Conservation (phyloP, 2,113 vertebrate species). For the Stegostoma tigrinum region DNA sequence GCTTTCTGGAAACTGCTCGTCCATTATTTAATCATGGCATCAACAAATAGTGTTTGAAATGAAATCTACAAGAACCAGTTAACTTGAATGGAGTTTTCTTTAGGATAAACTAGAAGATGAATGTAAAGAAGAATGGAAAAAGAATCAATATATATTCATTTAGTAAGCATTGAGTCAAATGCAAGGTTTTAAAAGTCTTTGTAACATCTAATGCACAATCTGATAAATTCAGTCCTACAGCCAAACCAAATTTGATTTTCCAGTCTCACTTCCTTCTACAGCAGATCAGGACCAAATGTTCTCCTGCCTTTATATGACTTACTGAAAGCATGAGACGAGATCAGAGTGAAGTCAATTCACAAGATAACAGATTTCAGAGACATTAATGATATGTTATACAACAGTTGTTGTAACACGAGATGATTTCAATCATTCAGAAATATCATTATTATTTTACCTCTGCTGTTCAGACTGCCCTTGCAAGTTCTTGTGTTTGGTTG, state of each 20-base stretch:
- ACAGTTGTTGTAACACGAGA: neutral
- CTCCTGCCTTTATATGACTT: neutral
- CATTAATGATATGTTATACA: neutral
- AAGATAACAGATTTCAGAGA: neutral
- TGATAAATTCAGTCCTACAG: neutral
- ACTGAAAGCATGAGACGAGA: neutral
- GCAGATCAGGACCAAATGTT: neutral
- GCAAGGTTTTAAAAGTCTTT: neutral
- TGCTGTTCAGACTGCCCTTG: too few species aligned
- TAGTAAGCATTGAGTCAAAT: neutral
- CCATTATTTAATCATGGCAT: neutral
- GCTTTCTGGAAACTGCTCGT: neutral
- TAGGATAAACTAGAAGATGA: neutral
- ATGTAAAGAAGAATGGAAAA: neutral
- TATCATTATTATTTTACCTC: neutral
- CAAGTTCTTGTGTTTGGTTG: neutral
- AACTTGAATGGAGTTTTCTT: neutral
- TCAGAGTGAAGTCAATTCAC: neutral
- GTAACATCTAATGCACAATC: neutral
- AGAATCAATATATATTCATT: neutral
- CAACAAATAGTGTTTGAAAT: neutral
- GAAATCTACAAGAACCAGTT: neutral
- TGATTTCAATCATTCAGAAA: neutral
- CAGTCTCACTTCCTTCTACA: neutral
- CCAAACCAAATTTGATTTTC: neutral